Evolutionary conservation across 2,888 invertebrate species (phyloP), one percentile per base, ranked within the genome.

Genomic region (Mesoligia furuncula): DNA sequence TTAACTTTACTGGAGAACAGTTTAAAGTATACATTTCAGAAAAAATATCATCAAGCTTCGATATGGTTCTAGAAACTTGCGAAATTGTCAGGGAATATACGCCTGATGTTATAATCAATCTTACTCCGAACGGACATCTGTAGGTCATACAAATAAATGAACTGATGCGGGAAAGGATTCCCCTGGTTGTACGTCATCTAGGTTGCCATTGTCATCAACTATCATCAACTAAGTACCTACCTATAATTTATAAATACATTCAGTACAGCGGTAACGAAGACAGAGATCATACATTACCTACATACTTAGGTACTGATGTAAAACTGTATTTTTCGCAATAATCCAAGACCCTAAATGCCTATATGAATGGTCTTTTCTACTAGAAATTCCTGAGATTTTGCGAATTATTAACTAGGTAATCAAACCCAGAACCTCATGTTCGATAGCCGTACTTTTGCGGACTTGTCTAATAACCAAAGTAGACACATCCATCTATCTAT

Each of bases 81-180:
- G 9, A 54, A 54, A 54, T 54, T 54, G 54, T 54, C 13, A 11
- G n/a, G n/a, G 3, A n/a, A 57, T n/a, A n/a, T n/a, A 57, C 11
- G 54, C 54, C 54, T 27, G 59, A 61, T 45, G 42, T 45, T 27
- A 59, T 48, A 66, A 81, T 81, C 48, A 66, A 81, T 80, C 66
- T 57, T 13, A 36, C 39, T 67, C 8, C 17, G 24, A 45, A 15
- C 42, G n/a, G 48, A 81, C 70, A 48, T 71, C 61, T 80, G 66
- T 68, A 80, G 79, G 73, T 45, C 54, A 81, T 64, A 24, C 11
- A 42, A 69, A 39, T 39, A 51, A 36, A 77, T 65, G 17, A 9
- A 27, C 20, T 24, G 27, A 78, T 81, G 80, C 80, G 80, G 82
- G 80, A 69, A 27, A 69, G 81, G 51, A 74, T 42, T 81, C 68